These are phyloP conservation scores for Drosophila quinaria DNA, from an alignment of 2,888 invertebrate genomes.

Conservation along the genomic window DNA sequence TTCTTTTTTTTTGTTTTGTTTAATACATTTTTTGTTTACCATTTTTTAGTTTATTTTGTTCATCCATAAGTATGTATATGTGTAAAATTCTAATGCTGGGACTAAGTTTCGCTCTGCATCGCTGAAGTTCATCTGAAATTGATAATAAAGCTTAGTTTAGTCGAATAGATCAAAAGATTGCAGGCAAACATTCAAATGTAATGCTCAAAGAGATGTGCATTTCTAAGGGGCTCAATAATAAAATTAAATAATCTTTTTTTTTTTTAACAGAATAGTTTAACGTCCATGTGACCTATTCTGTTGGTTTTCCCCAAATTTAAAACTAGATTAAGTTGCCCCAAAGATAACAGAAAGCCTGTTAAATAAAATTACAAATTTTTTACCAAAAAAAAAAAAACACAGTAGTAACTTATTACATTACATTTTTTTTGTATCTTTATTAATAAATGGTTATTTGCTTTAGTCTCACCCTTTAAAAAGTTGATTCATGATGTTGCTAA, in stretches of 20 bases:
- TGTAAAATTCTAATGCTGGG: slow-evolving; percentile 45
- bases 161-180: not conserved
- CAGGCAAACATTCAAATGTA: not conserved
- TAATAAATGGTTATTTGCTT: not conserved
- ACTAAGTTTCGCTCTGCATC: slow-evolving; percentile 37
- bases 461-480: slow-evolving; percentile 61
- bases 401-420: slow-evolving; percentile 9
- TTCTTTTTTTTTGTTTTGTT: slow-evolving; percentile 62
- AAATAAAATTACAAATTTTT: no score
- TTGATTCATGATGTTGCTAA: slow-evolving; percentile 56
- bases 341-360: no score
- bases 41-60: slow-evolving; percentile 52
- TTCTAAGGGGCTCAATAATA: no score
- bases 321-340: no score
- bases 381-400: no score
- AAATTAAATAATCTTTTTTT: no score
- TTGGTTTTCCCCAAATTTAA: no score
- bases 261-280: no score
- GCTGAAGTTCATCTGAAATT: slow-evolving; percentile 68
- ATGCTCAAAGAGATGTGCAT: not conserved
- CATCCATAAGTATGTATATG: slow-evolving; percentile 45
- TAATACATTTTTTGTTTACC: slow-evolving; percentile 64
- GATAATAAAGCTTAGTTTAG: slow-evolving; percentile 29
- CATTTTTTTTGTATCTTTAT: not conserved
- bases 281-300: no score